Percentiles rank a stretch among this genome's conserved stretches.
These are phyloP conservation scores for Myotis davidii DNA, from an alignment of 2,113 vertebrate genomes.

Conservation along the genomic window DNA sequence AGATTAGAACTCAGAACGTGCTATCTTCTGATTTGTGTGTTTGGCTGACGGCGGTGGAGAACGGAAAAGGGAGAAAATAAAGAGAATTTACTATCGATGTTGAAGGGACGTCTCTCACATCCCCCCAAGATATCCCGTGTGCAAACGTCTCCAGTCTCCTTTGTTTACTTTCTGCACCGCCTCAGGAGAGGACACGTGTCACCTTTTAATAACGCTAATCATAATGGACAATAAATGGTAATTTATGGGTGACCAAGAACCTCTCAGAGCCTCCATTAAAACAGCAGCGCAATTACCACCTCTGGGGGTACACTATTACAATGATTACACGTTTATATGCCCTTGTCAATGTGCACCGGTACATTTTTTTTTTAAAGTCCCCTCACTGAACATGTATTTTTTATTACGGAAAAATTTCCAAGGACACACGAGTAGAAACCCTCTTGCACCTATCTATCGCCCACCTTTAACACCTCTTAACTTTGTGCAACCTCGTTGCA, in stretches of 20 bases:
- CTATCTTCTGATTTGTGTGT: background rate
- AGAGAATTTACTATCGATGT: background rate
- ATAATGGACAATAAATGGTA: constrained; percentile 50
- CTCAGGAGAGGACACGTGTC: constrained; percentile 12
- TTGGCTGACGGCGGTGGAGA: background rate
- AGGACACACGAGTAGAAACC: background rate
- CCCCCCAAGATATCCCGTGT: background rate
- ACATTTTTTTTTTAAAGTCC: background rate
- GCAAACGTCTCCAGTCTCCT: constrained; percentile 1
- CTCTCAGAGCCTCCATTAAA: constrained; percentile 15
- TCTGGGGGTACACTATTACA: background rate
- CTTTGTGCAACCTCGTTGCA: background rate
- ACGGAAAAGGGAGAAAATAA: background rate
- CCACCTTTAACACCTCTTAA: background rate
- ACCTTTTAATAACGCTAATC: constrained; percentile 49
- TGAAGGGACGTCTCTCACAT: background rate
- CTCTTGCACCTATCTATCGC: background rate
- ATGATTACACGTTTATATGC: background rate
- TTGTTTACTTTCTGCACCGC: constrained; percentile 10
- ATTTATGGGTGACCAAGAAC: background rate
- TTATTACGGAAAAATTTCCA: background rate
- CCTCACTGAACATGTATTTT: background rate
- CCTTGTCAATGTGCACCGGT: background rate
- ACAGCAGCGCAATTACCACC: background rate
- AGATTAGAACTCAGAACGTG: background rate